These are phyloP conservation scores for Euproctis similis DNA, from an alignment of 2,888 invertebrate genomes.

Conservation along the genomic window DNA sequence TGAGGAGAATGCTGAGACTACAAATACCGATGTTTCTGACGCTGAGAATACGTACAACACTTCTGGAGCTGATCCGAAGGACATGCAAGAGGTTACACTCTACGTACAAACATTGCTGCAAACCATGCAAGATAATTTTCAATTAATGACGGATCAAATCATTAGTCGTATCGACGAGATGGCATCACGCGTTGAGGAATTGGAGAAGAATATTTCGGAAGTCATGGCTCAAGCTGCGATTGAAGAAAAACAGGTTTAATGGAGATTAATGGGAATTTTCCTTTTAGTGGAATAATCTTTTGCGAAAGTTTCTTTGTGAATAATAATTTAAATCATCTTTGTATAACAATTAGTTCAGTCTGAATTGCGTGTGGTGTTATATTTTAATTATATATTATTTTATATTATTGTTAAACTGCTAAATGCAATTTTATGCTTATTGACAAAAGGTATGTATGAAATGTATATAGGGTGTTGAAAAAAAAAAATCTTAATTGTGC, in stretches of 20 bases:
- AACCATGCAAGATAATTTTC: slow-evolving; percentile 98
- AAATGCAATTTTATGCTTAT: too few species aligned
- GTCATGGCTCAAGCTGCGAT: slow-evolving; percentile 98
- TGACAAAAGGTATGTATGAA: too few species aligned
- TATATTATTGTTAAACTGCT: too few species aligned
- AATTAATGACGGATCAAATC: slow-evolving; percentile 99
- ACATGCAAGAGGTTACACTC: slow-evolving; percentile 94
- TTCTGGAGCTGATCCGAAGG: slow-evolving; percentile 84
- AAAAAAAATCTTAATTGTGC: too few species aligned
- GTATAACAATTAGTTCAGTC: too few species aligned
- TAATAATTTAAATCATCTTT: too few species aligned
- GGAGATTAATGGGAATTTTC: too few species aligned
- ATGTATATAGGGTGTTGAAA: too few species aligned
- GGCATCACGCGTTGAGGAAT: slow-evolving; percentile 97
- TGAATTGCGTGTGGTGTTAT: too few species aligned
- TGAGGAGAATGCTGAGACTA: slow-evolving; percentile 51
- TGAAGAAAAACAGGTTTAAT: slow-evolving; percentile 76
- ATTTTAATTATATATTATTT: too few species aligned
- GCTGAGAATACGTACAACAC: slow-evolving; percentile 49
- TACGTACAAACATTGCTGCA: slow-evolving; percentile 96
- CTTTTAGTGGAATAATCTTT: too few species aligned
- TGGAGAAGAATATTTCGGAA: slow-evolving; percentile 98
- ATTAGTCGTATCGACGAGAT: slow-evolving; percentile 98
- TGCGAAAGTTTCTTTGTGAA: too few species aligned
- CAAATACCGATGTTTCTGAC: slow-evolving; percentile 38